Conservation (phyloP, 2,888 invertebrate species). For the Kryphioiulus occultus region DNA sequence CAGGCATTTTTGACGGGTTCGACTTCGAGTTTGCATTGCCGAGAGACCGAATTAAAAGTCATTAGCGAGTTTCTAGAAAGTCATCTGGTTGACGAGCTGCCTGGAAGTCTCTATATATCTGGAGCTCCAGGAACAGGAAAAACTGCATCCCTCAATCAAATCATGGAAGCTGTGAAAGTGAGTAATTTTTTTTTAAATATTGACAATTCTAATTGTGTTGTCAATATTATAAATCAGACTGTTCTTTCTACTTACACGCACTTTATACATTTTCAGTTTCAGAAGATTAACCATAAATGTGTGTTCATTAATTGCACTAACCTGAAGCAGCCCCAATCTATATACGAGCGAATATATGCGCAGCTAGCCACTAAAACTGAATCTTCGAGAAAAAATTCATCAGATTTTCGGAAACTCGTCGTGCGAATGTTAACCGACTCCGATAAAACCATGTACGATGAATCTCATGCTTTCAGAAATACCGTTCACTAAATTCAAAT, state of each 20-base stretch:
- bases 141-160: conserved; percentile 83
- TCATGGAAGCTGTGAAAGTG: conserved; percentile 74
- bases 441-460: neutral
- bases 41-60: conserved; percentile 78
- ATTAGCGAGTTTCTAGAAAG: conserved; percentile 74
- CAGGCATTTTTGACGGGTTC: neutral
- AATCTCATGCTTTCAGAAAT: neutral
- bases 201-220: too few species aligned
- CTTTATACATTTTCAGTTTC: neutral
- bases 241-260: too few species aligned
- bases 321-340: neutral
- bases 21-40: conserved; percentile 61
- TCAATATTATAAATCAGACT: neutral
- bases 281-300: neutral
- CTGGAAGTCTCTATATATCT: conserved; percentile 90
- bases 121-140: conserved; percentile 98
- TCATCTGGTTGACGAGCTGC: conserved; percentile 71
- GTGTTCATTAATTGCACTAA: conserved; percentile 41
- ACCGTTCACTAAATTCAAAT: neutral
- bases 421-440: neutral
- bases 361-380: neutral
- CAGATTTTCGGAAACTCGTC: neutral
- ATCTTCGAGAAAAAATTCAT: neutral
- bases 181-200: neutral
- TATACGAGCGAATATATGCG: conserved; percentile 22